Conservation (phyloP, 2,888 invertebrate species). For the Octonoba sinensis region DNA sequence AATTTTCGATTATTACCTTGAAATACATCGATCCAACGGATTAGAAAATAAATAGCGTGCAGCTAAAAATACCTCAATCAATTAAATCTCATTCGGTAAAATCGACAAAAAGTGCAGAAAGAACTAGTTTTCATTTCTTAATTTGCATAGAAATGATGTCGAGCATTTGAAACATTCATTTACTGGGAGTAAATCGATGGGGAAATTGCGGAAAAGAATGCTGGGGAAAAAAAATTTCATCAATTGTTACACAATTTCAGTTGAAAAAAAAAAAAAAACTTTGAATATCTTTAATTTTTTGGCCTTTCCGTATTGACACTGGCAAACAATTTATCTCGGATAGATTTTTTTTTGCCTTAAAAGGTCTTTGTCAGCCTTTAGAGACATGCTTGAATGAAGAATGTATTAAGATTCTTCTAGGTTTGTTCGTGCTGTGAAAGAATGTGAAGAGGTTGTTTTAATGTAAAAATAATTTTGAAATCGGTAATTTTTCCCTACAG, state of each 20-base stretch:
- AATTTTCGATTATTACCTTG: too few relatives aligned
- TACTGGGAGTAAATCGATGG: conserved; percentile 7
- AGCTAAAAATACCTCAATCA: too few relatives aligned
- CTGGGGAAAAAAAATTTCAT: conserved; percentile 27
- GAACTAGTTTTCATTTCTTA: conserved; percentile 22
- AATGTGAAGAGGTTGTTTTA: too few relatives aligned
- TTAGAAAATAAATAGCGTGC: too few relatives aligned
- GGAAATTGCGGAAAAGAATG: conserved; percentile 12
- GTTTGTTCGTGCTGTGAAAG: too few relatives aligned
- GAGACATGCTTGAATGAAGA: too few relatives aligned
- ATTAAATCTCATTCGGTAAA: too few relatives aligned
- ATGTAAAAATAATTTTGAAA: too few relatives aligned
- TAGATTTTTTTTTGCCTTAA: not conserved
- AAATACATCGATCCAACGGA: too few relatives aligned
- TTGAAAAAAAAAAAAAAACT: conserved; percentile 1
- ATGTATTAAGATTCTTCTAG: too few relatives aligned
- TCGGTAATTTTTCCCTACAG: too few relatives aligned
- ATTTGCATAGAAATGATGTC: conserved; percentile 30
- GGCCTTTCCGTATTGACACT: conserved; percentile 7
- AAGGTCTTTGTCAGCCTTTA: too few relatives aligned
- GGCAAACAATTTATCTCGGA: conserved; percentile 27
- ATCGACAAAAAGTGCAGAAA: not conserved
- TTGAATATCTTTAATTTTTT: conserved; percentile 36
- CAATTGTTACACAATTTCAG: conserved; percentile 1
- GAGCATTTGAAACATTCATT: conserved; percentile 27